Evolutionary conservation across 2,888 invertebrate species (phyloP), one percentile per base, ranked within the genome.

Genomic region (Drosophila differens): DNA sequence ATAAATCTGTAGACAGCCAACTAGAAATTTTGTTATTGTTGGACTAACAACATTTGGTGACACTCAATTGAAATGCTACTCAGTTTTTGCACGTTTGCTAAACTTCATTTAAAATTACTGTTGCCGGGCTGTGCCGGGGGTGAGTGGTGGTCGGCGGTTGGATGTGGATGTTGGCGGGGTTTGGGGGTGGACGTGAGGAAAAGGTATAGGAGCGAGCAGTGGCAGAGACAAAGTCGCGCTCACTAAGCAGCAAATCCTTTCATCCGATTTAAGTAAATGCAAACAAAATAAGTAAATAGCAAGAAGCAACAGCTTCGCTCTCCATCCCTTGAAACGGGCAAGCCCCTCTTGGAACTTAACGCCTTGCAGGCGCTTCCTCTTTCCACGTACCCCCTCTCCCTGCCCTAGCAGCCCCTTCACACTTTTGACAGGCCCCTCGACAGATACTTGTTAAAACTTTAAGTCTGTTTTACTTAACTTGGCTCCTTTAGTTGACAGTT

Each of bases 231-330:
- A 89, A 85, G 88, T 85, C 85, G 85, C 86, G 83, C 86, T 81
- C 90, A 74, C 88, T 89, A 88, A 89, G 90, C 88, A 89, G 85
- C 90, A 87, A 87, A 87, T 87, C 86, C 90, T 88, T 89, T 87
- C 90, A 87, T 87, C 86, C 86, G 86, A 87, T 87, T 87, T 87
- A 89, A 87, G 86, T 87, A 87, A 87, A 87, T 87, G 86, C 88
- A 87, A 87, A 87, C 86, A 87, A 87, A 87, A 87, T 89, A 87
- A 87, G 86, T 87, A 87, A 87, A 87, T 87, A 89, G 86, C 90
- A 87, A 88, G 90, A 89, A 87, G 86, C 90, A 87, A 87, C 88
- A 89, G 25, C 65, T 33, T 28, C 12, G 19, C 12, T 32, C 9
- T 25, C n/a, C n/a, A 0, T 22, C 16, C 28, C 19, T 28, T 9